Percentiles rank a stretch among this genome's conserved stretches.
Conservation (phyloP, 2,797 vertebrate species). For the Cossypha polioptera region DNA sequence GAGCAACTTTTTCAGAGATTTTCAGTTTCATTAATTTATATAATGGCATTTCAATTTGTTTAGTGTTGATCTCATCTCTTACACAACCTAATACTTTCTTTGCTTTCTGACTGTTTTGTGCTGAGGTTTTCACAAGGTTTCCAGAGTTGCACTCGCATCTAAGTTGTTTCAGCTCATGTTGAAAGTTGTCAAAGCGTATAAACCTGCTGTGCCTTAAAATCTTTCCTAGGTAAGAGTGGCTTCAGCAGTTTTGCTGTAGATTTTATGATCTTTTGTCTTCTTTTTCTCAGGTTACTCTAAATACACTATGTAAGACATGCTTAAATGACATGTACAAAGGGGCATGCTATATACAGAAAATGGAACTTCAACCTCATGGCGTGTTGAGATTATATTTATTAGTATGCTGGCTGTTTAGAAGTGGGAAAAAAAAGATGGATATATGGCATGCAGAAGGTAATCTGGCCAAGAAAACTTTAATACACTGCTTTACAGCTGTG, state of each 20-base stretch:
- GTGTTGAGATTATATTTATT: not conserved
- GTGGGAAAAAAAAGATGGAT: not conserved
- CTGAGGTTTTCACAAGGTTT: not conserved
- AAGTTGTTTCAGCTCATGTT: not conserved
- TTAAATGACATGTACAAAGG: not conserved
- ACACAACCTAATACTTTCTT: not conserved
- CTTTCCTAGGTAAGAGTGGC: not conserved
- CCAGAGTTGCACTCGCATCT: accelerated
- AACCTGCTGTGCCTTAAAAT: not conserved
- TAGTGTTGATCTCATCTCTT: not conserved
- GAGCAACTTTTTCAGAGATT: not conserved
- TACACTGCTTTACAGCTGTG: not conserved
- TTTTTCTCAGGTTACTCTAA: not conserved
- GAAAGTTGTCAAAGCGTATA: not conserved
- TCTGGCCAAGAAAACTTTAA: not conserved
- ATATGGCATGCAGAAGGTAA: not conserved
- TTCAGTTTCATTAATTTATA: not conserved
- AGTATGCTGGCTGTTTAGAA: not conserved
- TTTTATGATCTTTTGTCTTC: not conserved
- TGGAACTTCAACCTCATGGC: not conserved
- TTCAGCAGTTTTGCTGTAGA: not conserved
- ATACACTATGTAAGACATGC: not conserved
- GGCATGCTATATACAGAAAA: not conserved
- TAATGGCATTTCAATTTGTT: not conserved
- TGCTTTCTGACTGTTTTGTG: not conserved